Evolutionary conservation across 2,113 vertebrate genomes (phyloP).

Genomic region (Epinephelus fuscoguttatus): DNA sequence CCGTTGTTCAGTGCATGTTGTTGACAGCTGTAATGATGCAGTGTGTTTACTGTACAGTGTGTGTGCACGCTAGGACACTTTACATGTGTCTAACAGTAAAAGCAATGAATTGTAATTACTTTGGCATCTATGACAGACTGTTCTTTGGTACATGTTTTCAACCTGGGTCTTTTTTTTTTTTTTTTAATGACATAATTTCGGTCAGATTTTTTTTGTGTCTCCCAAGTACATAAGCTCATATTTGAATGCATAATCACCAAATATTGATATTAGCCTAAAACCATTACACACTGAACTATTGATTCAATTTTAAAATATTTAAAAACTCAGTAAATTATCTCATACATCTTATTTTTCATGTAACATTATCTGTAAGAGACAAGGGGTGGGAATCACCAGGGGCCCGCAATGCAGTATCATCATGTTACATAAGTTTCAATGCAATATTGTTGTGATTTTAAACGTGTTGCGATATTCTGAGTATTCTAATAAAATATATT

Average conservation of each 20-base stretch:
- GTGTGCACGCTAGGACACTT: background rate
- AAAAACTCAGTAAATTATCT: background rate
- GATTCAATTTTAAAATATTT: too few relatives aligned
- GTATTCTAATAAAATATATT: too few relatives aligned
- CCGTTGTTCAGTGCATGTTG: background rate
- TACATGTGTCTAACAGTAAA: background rate
- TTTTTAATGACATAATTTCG: background rate
- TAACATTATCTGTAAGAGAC: too few relatives aligned
- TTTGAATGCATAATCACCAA: background rate
- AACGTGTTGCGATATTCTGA: too few relatives aligned
- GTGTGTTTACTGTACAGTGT: constrained; percentile 8
- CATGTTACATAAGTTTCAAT: too few relatives aligned
- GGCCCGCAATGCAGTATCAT: too few relatives aligned
- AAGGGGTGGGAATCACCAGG: too few relatives aligned
- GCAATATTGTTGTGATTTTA: too few relatives aligned
- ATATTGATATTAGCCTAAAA: background rate
- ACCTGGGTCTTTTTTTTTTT: background rate
- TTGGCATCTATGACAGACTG: too few relatives aligned
- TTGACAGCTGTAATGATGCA: constrained; percentile 13
- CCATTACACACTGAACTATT: too few relatives aligned
- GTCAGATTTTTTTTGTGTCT: background rate
- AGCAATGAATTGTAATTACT: background rate
- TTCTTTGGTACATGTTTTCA: background rate
- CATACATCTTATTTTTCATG: background rate
- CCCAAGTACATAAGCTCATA: background rate